Evolutionary conservation across 1,140 invertebrate genomes (phyloP).

Genomic region (Drosophila triauraria): DNA sequence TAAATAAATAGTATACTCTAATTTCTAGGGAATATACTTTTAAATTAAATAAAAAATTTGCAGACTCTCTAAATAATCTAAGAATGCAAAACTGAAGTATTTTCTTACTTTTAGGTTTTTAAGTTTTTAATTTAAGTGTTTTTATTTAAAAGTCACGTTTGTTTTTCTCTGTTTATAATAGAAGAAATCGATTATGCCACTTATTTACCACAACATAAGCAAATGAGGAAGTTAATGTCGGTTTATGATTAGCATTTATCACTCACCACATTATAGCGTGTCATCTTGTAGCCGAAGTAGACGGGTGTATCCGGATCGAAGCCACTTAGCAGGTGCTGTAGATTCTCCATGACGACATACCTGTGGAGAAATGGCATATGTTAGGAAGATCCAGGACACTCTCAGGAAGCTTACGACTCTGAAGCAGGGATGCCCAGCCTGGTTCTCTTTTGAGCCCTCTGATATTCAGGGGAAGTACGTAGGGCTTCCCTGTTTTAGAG

Average conservation of each 20-base stretch:
- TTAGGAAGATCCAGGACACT: background rate
- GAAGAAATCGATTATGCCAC: constrained; percentile 16
- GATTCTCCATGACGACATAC: constrained; percentile 95
- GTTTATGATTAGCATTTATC: constrained; percentile 7
- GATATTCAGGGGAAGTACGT: background rate
- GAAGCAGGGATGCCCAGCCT: background rate
- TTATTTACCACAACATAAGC: constrained; percentile 34
- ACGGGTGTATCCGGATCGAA: constrained; percentile 90
- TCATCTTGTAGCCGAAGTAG: constrained; percentile 94
- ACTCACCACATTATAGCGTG: constrained; percentile 70
- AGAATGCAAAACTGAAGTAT: no score
- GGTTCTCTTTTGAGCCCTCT: no score
- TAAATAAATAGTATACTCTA: background rate
- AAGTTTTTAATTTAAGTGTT: background rate
- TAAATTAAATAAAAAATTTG: no score
- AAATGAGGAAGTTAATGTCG: constrained; percentile 11
- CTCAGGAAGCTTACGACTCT: background rate
- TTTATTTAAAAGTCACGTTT: background rate
- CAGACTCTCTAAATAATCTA: no score
- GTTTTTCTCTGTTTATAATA: background rate
- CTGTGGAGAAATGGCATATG: constrained; percentile 15
- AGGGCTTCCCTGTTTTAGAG: no score
- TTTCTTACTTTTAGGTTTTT: background rate
- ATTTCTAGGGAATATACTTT: no score
- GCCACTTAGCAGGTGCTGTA: constrained; percentile 93